Conservation (phyloP, 2,888 invertebrate species). For the Cryptocheilus praepositus region DNA sequence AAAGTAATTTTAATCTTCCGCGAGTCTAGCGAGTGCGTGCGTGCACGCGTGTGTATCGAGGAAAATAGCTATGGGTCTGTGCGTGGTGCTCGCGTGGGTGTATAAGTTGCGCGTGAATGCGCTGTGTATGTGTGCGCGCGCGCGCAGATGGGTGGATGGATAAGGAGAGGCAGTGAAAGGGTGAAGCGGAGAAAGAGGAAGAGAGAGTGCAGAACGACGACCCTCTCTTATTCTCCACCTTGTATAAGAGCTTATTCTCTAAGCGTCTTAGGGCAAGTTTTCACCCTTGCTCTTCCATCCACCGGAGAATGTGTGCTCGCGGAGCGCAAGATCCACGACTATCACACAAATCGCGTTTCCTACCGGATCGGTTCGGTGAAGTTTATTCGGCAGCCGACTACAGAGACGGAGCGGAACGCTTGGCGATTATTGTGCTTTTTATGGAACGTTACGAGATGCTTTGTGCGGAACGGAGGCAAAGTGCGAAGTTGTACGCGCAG, state of each 20-base stretch:
- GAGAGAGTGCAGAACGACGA: slow-evolving; percentile 48
- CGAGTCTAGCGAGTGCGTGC: slow-evolving; percentile 37
- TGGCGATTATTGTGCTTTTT: too few relatives aligned
- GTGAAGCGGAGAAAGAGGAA: slow-evolving; percentile 11
- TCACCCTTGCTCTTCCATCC: slow-evolving; percentile 57
- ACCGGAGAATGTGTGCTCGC: slow-evolving; percentile 23
- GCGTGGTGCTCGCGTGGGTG: slow-evolving; percentile 10
- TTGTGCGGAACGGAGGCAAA: too few relatives aligned
- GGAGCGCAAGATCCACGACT: slow-evolving; percentile 31
- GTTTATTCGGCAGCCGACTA: too few relatives aligned
- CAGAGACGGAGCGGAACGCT: too few relatives aligned
- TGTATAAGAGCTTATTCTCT: slow-evolving; percentile 71
- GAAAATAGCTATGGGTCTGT: slow-evolving; percentile 2
- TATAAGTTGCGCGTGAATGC: slow-evolving; percentile 34
- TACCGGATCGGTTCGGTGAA: too few relatives aligned
- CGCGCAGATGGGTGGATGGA: slow-evolving; percentile 2
- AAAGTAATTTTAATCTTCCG: slow-evolving; percentile 74
- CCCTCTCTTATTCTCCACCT: slow-evolving; percentile 69
- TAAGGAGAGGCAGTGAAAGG: neutral
- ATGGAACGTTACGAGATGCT: too few relatives aligned
- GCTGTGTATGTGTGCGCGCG: slow-evolving; percentile 13
- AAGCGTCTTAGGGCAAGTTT: slow-evolving; percentile 74
- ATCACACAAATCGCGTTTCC: slow-evolving; percentile 20
- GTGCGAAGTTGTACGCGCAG: too few relatives aligned
- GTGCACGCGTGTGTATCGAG: slow-evolving; percentile 5